Evolutionary conservation across 2,797 vertebrate species (phyloP).

Genomic region (Eleutherodactylus coqui): DNA sequence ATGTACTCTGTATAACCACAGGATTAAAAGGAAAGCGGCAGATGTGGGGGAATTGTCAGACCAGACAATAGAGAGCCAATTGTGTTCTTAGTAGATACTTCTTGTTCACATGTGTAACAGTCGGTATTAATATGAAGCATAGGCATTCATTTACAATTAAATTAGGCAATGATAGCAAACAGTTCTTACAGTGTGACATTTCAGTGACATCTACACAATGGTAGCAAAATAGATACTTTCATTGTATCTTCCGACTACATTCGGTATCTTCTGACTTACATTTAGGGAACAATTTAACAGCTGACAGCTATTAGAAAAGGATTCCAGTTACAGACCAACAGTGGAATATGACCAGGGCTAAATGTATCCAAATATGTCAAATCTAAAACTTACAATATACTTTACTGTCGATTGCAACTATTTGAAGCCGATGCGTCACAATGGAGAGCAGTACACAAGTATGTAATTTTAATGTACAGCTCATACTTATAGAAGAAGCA

Average conservation of each 20-base stretch:
- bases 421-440: no score
- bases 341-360: not conserved
- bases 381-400: not conserved
- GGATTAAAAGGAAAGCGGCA: slow-evolving; percentile 9
- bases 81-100: not conserved
- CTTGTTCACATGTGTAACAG: not conserved
- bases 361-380: not conserved
- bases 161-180: slow-evolving; percentile 11
- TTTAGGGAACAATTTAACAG: not conserved
- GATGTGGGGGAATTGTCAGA: not conserved
- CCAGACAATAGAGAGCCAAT: not conserved
- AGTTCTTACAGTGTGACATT: slow-evolving; percentile 12
- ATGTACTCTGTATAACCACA: not conserved
- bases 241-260: not conserved
- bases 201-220: not conserved
- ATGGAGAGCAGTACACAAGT: no score
- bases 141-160: not conserved
- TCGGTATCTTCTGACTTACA: no score
- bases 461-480: no score
- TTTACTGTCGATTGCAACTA: not conserved
- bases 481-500: no score
- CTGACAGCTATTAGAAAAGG: not conserved
- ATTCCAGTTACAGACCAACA: not conserved
- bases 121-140: not conserved
- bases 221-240: not conserved